Evolutionary conservation across 1,140 invertebrate species (phyloP).

Genomic region (Halictus rubicundus): DNA sequence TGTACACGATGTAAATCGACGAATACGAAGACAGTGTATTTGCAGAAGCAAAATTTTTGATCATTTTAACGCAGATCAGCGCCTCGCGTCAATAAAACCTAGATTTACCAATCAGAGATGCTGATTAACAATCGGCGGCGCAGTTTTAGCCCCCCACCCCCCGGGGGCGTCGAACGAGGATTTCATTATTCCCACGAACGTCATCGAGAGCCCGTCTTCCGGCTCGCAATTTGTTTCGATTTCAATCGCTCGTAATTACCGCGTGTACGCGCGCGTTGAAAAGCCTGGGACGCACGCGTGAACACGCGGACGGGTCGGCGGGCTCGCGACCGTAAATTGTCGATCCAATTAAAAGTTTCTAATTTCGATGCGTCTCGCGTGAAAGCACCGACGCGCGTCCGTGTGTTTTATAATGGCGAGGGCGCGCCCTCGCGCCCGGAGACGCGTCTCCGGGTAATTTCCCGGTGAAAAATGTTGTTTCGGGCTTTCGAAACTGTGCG

Average conservation of each 20-base stretch:
- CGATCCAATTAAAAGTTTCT: slow-evolving; percentile 45
- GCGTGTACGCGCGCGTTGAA: not conserved
- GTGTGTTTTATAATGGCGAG: not conserved
- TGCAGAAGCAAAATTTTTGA: no score
- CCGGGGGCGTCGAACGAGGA: not conserved
- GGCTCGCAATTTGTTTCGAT: slow-evolving; percentile 19
- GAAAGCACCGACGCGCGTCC: not conserved
- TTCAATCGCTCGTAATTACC: not conserved
- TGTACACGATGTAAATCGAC: no score
- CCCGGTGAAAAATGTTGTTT: not conserved
- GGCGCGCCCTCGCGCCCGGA: not conserved
- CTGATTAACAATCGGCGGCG: slow-evolving; percentile 13
- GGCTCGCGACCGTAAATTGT: slow-evolving; percentile 7
- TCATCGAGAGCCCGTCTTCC: not conserved
- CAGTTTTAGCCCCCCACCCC: slow-evolving; percentile 18
- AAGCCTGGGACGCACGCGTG: not conserved
- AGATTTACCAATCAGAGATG: no score
- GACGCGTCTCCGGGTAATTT: not conserved
- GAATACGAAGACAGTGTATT: no score
- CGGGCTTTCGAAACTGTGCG: not conserved
- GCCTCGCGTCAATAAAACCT: no score
- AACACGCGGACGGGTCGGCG: not conserved
- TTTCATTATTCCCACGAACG: slow-evolving; percentile 21
- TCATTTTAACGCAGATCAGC: no score
- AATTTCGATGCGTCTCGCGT: slow-evolving; percentile 19